Evolutionary conservation across 2,888 invertebrate species (phyloP).

Genomic region (Scaeva pyrastri): DNA sequence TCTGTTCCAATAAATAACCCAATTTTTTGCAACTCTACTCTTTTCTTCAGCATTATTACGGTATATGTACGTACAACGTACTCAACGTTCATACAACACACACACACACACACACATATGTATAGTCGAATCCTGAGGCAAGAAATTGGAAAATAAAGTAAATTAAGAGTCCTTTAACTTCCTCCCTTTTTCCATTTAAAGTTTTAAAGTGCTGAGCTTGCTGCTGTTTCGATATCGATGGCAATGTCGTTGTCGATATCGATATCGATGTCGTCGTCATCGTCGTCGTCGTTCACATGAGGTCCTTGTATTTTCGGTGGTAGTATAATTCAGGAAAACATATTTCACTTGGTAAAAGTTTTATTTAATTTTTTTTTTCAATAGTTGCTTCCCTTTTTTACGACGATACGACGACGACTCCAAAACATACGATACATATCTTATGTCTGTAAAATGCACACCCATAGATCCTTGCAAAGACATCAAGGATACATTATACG

Average conservation of each 20-base stretch:
- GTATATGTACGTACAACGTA: no score
- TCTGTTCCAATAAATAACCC: constrained; percentile 15
- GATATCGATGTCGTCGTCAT: neutral
- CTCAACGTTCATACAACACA: neutral
- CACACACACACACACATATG: neutral
- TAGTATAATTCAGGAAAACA: constrained; percentile 17
- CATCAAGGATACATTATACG: neutral
- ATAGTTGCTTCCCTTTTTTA: constrained; percentile 7
- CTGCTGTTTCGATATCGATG: neutral
- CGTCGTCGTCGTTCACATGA: neutral
- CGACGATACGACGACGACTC: no score
- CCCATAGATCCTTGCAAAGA: neutral
- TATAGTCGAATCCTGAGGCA: neutral
- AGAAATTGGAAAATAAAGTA: constrained; percentile 33
- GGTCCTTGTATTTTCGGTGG: constrained; percentile 11
- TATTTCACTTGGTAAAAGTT: neutral
- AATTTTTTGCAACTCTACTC: constrained; percentile 30
- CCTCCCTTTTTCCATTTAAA: constrained; percentile 27
- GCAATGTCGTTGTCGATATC: neutral
- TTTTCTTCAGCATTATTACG: neutral
- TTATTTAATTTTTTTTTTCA: neutral
- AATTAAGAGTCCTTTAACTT: constrained; percentile 17
- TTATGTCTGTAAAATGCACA: neutral
- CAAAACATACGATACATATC: neutral
- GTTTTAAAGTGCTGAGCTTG: constrained; percentile 37